Evolutionary conservation across 2,113 vertebrate genomes (phyloP), one percentile per base, ranked within the genome.

Genomic region (Hippocampus mohnikei): DNA sequence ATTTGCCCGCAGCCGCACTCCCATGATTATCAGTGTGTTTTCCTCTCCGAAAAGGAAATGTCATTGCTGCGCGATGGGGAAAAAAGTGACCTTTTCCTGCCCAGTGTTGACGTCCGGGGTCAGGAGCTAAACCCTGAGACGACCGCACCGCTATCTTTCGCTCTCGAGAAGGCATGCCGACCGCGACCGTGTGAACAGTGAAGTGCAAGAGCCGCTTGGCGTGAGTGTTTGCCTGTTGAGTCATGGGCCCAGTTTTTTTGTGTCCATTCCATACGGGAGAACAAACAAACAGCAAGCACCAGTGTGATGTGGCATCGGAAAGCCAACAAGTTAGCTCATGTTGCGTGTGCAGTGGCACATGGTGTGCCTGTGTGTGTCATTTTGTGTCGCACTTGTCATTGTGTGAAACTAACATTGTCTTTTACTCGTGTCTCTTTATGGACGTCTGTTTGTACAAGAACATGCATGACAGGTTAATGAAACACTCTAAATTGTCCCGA

Each of bases 1-100:
- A 65, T 25, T 55, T 42, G 27, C 29, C 40, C 29, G 48, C 52
- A 12, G 6, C 61, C 21, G 12, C 56, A 73, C 10, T 67, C 12
- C 0, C 55, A 53, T 76, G 33, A 64, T 76, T 85, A 88, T 88
- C 84, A 70, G 81, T 81, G 80, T 80, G 85, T 85, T 85, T 82
- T 84, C 75, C 73, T 21, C 13, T 63, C 15, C 3, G 6, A 25
- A 70, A 77, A 88, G 87, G 87, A 90, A 90, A 77, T 41, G n/a
- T 76, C 20, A n/a, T 52, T 56, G 52, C 5, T 15, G 50, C 37
- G 62, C 58, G 72, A 10, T 27, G 27, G 10, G 55, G 58, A 37
- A 55, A 53, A 63, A 72, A 76, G 72, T 79, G 82, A 42, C 78
- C 21, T 42, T 81, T 70, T 74, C 77, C 73, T 70, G 53, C 6